phyloP scores from a whole-genome alignment of 2,797 vertebrate genomes.

The Sebastolobus alascanus region DNA sequence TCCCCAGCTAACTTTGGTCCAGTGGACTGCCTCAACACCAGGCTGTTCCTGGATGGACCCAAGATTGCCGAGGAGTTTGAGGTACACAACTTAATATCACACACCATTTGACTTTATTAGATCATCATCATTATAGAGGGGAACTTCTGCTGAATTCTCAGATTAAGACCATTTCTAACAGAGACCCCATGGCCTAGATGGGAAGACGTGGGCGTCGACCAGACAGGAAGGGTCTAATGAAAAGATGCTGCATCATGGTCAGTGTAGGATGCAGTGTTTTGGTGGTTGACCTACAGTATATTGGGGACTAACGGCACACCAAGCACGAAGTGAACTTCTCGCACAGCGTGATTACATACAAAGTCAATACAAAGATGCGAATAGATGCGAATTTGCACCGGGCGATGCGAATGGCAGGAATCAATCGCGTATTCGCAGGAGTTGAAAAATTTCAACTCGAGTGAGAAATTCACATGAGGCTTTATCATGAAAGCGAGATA shows the following conservation, averaged over 20 bases:
- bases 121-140: neutral
- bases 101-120: neutral
- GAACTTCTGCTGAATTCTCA: neutral
- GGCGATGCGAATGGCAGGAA: accelerated
- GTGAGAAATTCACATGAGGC: no score
- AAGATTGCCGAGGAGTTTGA: constrained; percentile 95
- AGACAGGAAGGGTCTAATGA: neutral
- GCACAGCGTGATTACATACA: no score
- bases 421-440: no score
- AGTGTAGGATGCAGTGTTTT: neutral
- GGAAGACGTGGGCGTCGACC: neutral
- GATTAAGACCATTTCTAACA: neutral
- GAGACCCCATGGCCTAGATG: neutral
- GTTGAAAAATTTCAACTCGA: no score
- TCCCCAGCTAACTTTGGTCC: constrained; percentile 88
- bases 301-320: no score
- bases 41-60: constrained; percentile 95
- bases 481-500: no score
- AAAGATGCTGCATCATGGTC: neutral
- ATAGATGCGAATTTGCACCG: no score
- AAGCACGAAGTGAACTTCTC: no score
- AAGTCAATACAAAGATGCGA: no score
- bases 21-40: constrained; percentile 92
- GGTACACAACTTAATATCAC: constrained; percentile 74
- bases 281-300: neutral